Evolutionary conservation across 2,113 vertebrate genomes (phyloP).

Genomic region (Ancistrus triradiatus): DNA sequence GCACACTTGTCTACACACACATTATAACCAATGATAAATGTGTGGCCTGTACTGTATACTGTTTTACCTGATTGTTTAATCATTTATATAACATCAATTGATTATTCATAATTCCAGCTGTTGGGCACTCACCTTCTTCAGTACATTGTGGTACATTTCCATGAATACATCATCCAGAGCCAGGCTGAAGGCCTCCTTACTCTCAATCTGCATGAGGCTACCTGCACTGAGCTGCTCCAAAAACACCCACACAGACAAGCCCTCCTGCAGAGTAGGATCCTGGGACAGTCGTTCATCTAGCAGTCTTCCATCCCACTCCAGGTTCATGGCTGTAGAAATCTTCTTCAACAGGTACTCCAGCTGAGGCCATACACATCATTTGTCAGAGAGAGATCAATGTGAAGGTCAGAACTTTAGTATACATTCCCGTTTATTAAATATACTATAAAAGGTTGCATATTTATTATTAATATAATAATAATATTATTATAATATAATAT

Average conservation of each 20-base stretch:
- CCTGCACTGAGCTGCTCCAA: conserved; percentile 63
- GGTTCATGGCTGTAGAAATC: conserved; percentile 64
- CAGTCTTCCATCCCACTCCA: conserved; percentile 68
- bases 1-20: too few relatives aligned
- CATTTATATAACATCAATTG: too few relatives aligned
- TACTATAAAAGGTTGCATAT: too few relatives aligned
- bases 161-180: conserved; percentile 70
- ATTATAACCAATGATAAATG: too few relatives aligned
- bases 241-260: conserved; percentile 69
- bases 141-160: conserved; percentile 74
- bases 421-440: too few relatives aligned
- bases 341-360: conserved; percentile 75
- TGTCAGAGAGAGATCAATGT: neutral
- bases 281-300: conserved; percentile 61
- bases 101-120: too few relatives aligned
- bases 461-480: too few relatives aligned
- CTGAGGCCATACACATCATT: conserved; percentile 45
- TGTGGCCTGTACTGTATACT: too few relatives aligned
- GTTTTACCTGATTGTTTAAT: too few relatives aligned
- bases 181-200: conserved; percentile 64
- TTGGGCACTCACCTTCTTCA: conserved; percentile 63
- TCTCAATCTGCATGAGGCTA: conserved; percentile 57
- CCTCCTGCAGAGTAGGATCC: conserved; percentile 53
- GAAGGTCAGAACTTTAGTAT: too few relatives aligned
- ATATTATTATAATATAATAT: too few relatives aligned